Base-by-base conservation (phyloP, 2,888 invertebrate species). In the Aphodius sticticus region DNA sequence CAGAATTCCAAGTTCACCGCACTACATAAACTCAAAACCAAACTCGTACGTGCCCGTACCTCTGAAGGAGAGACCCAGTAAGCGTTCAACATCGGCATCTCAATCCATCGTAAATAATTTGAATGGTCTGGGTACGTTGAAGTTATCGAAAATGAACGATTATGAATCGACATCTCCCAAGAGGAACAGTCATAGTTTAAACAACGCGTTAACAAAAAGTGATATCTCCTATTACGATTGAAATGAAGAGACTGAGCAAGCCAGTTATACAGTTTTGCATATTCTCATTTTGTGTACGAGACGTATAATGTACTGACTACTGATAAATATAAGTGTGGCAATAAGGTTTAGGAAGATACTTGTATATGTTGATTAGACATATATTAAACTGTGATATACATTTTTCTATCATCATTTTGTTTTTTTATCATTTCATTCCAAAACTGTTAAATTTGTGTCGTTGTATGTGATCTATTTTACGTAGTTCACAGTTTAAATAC, bases 21-120 rank as follows among this genome's bases (percentile, higher is more conserved):
- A 95, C 87, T 96, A 96, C 86, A 95, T 95, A 84, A 93, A 95
- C 37, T 92, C 94, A 0, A 95, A 95, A 86, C 95, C 95, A 86
- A 96, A 96, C 87, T 94, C 95, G 82, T 96, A 96, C 88, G 95
- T 96, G 81, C 94, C 95, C 35, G 94, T 96, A 71, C 96, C 96
- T 0, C 90, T 96, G 81, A 95, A 95, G 87, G 96, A 96, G 88
- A 94, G 95, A 86, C 87, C 90, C 14, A 83, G 81, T 75, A 86
- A 87, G 77, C 86, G 86, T 78, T 84, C 84, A 69, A 86, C 81
- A 85, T 89, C 90, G 84, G 89, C 85, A 86, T 89, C 89, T 16
- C 89, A 90, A 16, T 88, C 88, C 81, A 85, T 86, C 81, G 80
- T 85, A 70, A 86, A 86, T 79, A 86, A 86, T 80, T 76, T 83